Percentiles rank a stretch among this genome's conserved stretches.
Conservation (phyloP, 2,888 invertebrate species). For the Hirtodrosophila confusa region DNA sequence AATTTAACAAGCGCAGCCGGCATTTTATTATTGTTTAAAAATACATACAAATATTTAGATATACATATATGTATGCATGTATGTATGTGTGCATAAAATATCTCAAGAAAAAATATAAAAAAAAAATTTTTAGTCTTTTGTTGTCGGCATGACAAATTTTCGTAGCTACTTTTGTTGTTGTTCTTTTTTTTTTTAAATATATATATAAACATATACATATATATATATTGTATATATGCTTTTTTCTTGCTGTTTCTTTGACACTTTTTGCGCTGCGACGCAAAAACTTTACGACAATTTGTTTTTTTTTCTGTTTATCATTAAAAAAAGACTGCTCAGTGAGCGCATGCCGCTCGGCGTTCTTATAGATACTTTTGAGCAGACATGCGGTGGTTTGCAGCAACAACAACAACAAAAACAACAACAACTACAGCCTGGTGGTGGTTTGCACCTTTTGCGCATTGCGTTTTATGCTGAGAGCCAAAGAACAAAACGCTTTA, state of each 20-base stretch:
- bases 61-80: background rate
- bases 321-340: constrained; percentile 27
- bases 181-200: constrained; percentile 12
- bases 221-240: background rate
- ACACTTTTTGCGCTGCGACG: constrained; percentile 66
- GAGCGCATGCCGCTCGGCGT: constrained; percentile 51
- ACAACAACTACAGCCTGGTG: constrained; percentile 1
- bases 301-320: constrained; percentile 37
- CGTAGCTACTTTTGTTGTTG: constrained; percentile 14
- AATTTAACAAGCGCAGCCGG: constrained; percentile 24
- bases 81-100: too few relatives aligned
- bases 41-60: constrained; percentile 14
- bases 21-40: background rate
- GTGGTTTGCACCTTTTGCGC: constrained; percentile 68
- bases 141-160: constrained; percentile 41
- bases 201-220: too few relatives aligned
- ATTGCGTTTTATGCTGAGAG: constrained; percentile 65
- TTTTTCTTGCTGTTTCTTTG: constrained; percentile 33
- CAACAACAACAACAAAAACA: constrained; percentile 5
- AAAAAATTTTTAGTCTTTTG: constrained; percentile 32
- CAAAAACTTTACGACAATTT: constrained; percentile 78
- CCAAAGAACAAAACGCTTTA: constrained; percentile 2
- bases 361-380: constrained; percentile 68
- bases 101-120: constrained; percentile 2
- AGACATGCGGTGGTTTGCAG: constrained; percentile 34